Base-by-base conservation (phyloP, 35 echinoderm and acorn worm species). In the Acanthaster planci region DNA sequence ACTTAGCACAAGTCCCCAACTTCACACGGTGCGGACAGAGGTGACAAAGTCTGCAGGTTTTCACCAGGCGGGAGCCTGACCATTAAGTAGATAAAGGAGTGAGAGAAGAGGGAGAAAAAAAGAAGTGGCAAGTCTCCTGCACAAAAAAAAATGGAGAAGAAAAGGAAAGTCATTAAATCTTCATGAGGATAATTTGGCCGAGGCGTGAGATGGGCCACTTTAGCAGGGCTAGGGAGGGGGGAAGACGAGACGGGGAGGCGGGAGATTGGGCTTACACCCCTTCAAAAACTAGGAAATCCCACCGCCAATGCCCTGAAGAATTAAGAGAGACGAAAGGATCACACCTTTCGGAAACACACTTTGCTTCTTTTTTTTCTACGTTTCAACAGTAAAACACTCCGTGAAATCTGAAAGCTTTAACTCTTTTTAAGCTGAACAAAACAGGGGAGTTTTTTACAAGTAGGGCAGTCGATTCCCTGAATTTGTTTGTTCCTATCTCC, bases 191-290 rank as follows among this genome's bases (percentile, higher is more conserved):
- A 72, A 72, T 72, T 72, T 72, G 64, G 64, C 34, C 34, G 22
- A 72, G 34, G 64, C 30, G 64, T 72, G 64, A 72, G 64, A 31
- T 72, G 64, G 7, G 34, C 64, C 64, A 72, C 64, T 72, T 72
- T 72, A 72, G 34, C 26, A 1, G 64, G 30, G 34, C 64, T 72
- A 12, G 30, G 30, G 59, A 67, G n/a, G 59, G 59, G 59, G n/a
- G 1, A n/a, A 67, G 59, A n/a, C 7, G 14, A 72, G 64, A 36
- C 34, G 64, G 2, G 34, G 18, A 34, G 64, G 2, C 23, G 2
- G 64, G 64, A 34, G 23, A 0, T 14, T 22, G 26, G 64, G 23
- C 21, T 72, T 72, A 34, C 22, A 19, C 22, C 64, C 64, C 22
- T 26, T 72, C 30, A 21, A 34, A 3, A 12, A 31, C 9, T 26